Evolutionary conservation across 2,888 invertebrate species (phyloP).

Genomic region (Gordius sp.): DNA sequence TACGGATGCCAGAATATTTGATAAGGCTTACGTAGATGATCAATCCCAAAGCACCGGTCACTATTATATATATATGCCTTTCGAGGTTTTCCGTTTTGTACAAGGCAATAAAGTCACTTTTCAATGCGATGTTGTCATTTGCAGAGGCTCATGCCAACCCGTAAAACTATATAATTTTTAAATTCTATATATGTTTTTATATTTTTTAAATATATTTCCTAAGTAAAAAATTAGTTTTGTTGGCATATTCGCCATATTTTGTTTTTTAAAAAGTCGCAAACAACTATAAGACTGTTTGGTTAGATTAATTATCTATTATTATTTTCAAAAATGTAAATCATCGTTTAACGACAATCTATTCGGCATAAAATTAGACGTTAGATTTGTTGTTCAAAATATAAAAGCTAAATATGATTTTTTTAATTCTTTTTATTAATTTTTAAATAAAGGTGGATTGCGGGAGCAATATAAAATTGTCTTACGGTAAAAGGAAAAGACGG

Average conservation of each 20-base stretch:
- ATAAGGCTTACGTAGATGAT: constrained; percentile 17
- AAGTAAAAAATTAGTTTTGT: neutral
- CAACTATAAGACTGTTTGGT: too few relatives aligned
- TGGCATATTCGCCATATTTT: too few relatives aligned
- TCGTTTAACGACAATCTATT: too few relatives aligned
- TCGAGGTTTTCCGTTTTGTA: constrained; percentile 16
- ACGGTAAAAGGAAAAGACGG: neutral
- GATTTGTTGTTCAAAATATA: neutral
- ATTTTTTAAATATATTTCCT: neutral
- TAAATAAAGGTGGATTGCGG: constrained; percentile 9
- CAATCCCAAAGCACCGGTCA: constrained; percentile 16
- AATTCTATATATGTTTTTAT: neutral
- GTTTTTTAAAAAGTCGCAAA: too few relatives aligned
- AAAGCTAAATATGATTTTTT: neutral
- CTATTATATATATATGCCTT: constrained; percentile 17
- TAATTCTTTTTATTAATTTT: neutral
- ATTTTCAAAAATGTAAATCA: too few relatives aligned
- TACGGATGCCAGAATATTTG: constrained; percentile 12
- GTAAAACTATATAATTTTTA: neutral
- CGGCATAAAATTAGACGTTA: too few relatives aligned
- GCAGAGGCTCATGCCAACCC: constrained; percentile 13
- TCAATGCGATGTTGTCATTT: constrained; percentile 17
- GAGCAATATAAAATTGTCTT: neutral
- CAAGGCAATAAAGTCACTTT: constrained; percentile 16
- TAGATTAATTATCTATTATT: too few relatives aligned